A percentile compares a stretch with the other conserved stretches of the same genome.
These are phyloP conservation scores for Drosophila ironensis DNA, from an alignment of 1,140 invertebrate species.

Conservation along the genomic window DNA sequence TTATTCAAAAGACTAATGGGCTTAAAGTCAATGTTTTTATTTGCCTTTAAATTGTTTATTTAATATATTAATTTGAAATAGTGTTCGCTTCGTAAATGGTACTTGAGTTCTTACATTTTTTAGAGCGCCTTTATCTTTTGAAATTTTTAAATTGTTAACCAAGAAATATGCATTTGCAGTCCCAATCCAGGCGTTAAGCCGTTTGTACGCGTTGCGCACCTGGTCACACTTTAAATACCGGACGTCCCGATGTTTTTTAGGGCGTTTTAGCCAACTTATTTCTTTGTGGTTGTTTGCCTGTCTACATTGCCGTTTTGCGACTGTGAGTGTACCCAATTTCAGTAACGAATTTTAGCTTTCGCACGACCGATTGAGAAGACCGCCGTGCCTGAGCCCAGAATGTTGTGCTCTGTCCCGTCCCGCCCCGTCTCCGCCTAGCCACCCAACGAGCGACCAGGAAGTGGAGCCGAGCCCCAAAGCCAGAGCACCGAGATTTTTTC, in stretches of 20 bases:
- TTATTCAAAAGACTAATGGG: no score
- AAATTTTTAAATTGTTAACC: no score
- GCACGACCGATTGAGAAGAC: slow-evolving; percentile 17
- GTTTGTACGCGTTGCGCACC: not conserved
- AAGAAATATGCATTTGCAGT: no score
- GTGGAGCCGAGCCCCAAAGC: not conserved
- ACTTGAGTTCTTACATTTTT: no score
- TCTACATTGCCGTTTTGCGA: slow-evolving; percentile 50
- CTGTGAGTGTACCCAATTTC: slow-evolving; percentile 43
- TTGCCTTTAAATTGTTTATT: no score
- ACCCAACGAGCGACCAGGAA: slow-evolving; percentile 7
- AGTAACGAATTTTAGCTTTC: slow-evolving; percentile 29
- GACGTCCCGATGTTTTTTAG: slow-evolving; percentile 28
- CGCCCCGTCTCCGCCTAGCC: slow-evolving; percentile 6
- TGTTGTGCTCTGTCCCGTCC: slow-evolving; percentile 28
- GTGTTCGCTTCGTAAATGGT: no score
- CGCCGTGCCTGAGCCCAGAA: slow-evolving; percentile 8
- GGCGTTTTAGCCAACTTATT: slow-evolving; percentile 19
- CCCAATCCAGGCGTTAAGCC: no score
- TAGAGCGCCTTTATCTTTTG: no score
- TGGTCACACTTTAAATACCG: slow-evolving; percentile 29
- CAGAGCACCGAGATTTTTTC: no score
- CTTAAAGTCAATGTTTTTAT: no score
- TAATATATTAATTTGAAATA: no score
- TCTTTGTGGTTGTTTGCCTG: slow-evolving; percentile 37